Conservation (phyloP, 2,113 vertebrate genomes). For the Noturus placidus region DNA sequence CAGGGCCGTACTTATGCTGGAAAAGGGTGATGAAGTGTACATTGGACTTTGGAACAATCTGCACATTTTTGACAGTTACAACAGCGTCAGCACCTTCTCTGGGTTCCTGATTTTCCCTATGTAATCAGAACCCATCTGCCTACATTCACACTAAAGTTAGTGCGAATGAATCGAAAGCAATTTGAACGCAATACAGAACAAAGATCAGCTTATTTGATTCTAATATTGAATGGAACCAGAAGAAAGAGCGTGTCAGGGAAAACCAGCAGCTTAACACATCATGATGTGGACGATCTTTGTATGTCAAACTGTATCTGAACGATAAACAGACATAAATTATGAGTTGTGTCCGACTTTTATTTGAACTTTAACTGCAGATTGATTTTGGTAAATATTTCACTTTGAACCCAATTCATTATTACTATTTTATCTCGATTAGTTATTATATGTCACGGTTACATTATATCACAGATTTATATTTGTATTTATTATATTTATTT, state of each 20-base stretch:
- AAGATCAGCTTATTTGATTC: not conserved
- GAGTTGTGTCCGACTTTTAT: not conserved
- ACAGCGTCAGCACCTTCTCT: conserved; percentile 34
- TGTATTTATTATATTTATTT: too few relatives aligned
- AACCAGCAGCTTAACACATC: not conserved
- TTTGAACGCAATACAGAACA: not conserved
- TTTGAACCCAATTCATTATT: not conserved
- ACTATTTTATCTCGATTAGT: not conserved
- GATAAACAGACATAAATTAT: not conserved
- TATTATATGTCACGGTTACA: not conserved
- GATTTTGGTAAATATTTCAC: not conserved
- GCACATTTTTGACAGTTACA: conserved; percentile 34
- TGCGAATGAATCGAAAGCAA: not conserved
- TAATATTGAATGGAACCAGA: not conserved
- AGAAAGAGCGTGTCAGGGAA: not conserved
- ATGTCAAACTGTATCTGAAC: not conserved
- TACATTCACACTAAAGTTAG: not conserved
- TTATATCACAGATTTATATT: not conserved
- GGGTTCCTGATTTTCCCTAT: conserved; percentile 1
- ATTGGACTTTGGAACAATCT: not conserved
- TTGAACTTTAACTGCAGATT: not conserved
- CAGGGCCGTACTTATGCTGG: conserved; percentile 20
- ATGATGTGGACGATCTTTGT: not conserved
- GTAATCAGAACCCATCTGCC: not conserved
- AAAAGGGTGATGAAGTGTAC: conserved; percentile 16